phyloP scores from a whole-genome alignment of 2,888 invertebrate genomes.

The Blastobasis lacticolella region DNA sequence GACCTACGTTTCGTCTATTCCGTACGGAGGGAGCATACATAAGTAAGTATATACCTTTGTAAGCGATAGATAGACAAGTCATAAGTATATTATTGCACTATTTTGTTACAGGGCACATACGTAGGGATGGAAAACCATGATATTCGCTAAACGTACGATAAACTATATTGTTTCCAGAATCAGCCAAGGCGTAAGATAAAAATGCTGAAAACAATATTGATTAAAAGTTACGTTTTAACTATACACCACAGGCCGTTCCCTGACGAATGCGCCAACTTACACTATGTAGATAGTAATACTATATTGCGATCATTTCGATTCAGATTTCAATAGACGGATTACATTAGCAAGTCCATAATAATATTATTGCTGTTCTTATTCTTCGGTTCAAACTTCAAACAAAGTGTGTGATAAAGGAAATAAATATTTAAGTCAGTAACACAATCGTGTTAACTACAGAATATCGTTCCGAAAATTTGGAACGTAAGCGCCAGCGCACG shows the following conservation, averaged over 20 bases:
- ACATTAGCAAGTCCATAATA: constrained; percentile 7
- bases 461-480: too few species aligned
- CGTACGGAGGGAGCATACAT: constrained; percentile 35
- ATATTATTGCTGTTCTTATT: constrained; percentile 12
- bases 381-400: not conserved
- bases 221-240: too few species aligned
- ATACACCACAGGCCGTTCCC: too few species aligned
- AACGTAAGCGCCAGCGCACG: too few species aligned
- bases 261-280: constrained; percentile 11
- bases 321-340: constrained; percentile 12
- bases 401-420: too few species aligned
- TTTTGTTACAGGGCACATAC: constrained; percentile 18
- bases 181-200: too few species aligned
- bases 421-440: too few species aligned
- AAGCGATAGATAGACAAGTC: constrained; percentile 25
- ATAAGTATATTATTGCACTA: constrained; percentile 38
- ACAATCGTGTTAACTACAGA: too few species aligned
- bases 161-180: too few species aligned
- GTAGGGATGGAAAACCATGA: constrained; percentile 16
- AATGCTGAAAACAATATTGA: too few species aligned
- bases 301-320: constrained; percentile 13
- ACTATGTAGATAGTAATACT: constrained; percentile 21
- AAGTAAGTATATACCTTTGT: constrained; percentile 21
- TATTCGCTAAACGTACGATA: too few species aligned
- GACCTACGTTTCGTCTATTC: constrained; percentile 6